phyloP scores from a whole-genome alignment of 2,113 vertebrate species.

The Mola mola region DNA sequence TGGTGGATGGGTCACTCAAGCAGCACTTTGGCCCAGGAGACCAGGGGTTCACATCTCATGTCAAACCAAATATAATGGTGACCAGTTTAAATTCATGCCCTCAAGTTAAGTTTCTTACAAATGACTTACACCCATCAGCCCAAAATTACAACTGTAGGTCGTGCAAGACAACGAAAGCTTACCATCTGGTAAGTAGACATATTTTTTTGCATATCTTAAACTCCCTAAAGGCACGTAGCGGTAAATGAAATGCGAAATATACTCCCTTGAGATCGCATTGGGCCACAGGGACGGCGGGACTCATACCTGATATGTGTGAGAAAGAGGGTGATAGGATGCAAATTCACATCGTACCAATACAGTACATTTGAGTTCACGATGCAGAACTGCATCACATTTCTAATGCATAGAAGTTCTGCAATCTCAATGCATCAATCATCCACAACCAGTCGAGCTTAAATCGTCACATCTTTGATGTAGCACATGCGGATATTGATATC shows the following conservation, averaged over 20 bases:
- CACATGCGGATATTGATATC: conserved; percentile 10
- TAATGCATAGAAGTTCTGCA: conserved; percentile 1
- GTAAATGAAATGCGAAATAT: too few relatives aligned
- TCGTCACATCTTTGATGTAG: conserved; percentile 36
- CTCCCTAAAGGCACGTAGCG: too few relatives aligned
- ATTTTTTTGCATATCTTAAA: too few relatives aligned
- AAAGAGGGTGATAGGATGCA: not conserved
- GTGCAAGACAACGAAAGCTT: too few relatives aligned
- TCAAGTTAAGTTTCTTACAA: conserved; percentile 16
- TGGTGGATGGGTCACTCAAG: too few relatives aligned
- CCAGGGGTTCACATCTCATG: too few relatives aligned
- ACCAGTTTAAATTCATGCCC: too few relatives aligned
- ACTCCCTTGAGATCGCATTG: too few relatives aligned
- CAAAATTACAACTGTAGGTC: too few relatives aligned
- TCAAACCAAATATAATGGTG: too few relatives aligned
- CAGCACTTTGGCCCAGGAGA: too few relatives aligned
- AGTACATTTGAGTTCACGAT: not conserved
- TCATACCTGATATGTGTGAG: conserved; percentile 1
- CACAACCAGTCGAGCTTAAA: conserved; percentile 1
- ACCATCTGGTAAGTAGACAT: too few relatives aligned
- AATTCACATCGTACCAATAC: not conserved
- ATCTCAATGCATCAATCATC: conserved; percentile 43
- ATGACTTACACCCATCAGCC: not conserved
- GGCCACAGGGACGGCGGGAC: conserved; percentile 24
- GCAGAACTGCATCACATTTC: not conserved